Evolutionary conservation across 2,888 invertebrate species (phyloP).

Genomic region (Hololepta plana): DNA sequence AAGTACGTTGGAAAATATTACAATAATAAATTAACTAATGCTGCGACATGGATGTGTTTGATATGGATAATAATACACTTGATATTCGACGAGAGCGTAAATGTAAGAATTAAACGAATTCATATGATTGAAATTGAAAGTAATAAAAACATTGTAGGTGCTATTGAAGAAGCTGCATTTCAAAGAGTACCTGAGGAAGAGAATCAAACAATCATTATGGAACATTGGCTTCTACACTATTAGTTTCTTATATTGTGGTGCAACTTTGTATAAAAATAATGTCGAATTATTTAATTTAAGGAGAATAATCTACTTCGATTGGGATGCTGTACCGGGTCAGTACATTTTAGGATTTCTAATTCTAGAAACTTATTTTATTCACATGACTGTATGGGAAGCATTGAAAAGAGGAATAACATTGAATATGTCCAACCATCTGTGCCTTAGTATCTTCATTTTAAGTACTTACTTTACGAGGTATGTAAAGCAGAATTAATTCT

Average conservation of each 20-base stretch:
- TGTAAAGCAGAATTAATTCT: slow-evolving; percentile 3
- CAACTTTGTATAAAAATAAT: slow-evolving; percentile 17
- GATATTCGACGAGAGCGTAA: slow-evolving; percentile 17
- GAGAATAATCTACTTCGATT: slow-evolving; percentile 11
- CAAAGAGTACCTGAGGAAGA: slow-evolving; percentile 16
- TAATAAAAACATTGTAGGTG: slow-evolving; percentile 13
- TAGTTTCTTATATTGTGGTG: slow-evolving; percentile 17
- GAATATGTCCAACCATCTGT: slow-evolving; percentile 14
- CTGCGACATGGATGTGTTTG: slow-evolving; percentile 21
- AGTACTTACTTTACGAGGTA: slow-evolving; percentile 14
- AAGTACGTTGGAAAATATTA: slow-evolving; percentile 20
- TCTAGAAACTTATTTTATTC: slow-evolving; percentile 19
- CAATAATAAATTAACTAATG: slow-evolving; percentile 22
- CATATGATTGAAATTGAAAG: slow-evolving; percentile 1
- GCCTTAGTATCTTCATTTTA: slow-evolving; percentile 15
- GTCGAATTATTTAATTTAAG: slow-evolving; percentile 15
- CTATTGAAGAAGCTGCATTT: slow-evolving; percentile 18
- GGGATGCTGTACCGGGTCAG: slow-evolving; percentile 13
- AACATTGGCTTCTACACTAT: slow-evolving; percentile 19
- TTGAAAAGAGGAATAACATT: slow-evolving; percentile 13
- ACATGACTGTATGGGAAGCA: slow-evolving; percentile 18
- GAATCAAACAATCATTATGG: slow-evolving; percentile 19
- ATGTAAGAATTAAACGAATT: slow-evolving; percentile 14
- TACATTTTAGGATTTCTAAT: slow-evolving; percentile 18
- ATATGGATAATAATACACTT: slow-evolving; percentile 19